phyloP scores from a whole-genome alignment of 2,888 invertebrate genomes.

The Megastigmus dorsalis region DNA sequence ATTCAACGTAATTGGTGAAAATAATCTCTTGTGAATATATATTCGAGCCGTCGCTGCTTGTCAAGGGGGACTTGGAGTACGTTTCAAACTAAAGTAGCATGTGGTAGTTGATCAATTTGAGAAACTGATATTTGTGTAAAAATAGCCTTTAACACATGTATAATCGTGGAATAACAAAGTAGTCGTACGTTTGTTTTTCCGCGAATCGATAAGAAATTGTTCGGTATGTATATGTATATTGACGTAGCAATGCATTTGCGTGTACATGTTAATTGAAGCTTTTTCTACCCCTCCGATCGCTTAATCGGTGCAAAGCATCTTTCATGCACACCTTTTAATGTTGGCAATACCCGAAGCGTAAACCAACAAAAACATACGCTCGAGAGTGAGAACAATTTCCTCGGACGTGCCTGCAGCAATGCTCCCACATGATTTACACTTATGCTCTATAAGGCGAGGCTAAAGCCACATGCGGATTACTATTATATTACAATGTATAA shows the following conservation, averaged over 20 bases:
- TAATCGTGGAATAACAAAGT: too few relatives aligned
- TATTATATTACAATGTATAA: too few relatives aligned
- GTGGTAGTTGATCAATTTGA: too few relatives aligned
- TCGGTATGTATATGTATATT: too few relatives aligned
- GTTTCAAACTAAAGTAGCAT: slow-evolving; percentile 38
- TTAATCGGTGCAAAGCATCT: slow-evolving; percentile 48
- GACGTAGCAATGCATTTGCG: slow-evolving; percentile 30
- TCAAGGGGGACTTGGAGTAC: slow-evolving; percentile 14
- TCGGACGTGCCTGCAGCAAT: too few relatives aligned
- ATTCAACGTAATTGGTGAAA: slow-evolving; percentile 46
- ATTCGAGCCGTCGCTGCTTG: neutral
- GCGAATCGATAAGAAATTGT: slow-evolving; percentile 34
- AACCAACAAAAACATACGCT: slow-evolving; percentile 31
- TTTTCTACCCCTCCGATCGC: slow-evolving; percentile 21
- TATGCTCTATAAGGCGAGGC: too few relatives aligned
- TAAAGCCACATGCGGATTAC: too few relatives aligned
- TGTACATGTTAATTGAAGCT: slow-evolving; percentile 15
- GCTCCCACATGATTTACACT: too few relatives aligned
- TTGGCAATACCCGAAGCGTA: slow-evolving; percentile 23
- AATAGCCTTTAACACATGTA: neutral
- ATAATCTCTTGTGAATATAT: slow-evolving; percentile 42
- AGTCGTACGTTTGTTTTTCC: too few relatives aligned
- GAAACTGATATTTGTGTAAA: too few relatives aligned
- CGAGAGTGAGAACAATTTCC: slow-evolving; percentile 30
- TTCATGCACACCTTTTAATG: slow-evolving; percentile 18